Base-by-base conservation (phyloP, 2,113 vertebrate species). In the Periophthalmodon schlosseri region DNA sequence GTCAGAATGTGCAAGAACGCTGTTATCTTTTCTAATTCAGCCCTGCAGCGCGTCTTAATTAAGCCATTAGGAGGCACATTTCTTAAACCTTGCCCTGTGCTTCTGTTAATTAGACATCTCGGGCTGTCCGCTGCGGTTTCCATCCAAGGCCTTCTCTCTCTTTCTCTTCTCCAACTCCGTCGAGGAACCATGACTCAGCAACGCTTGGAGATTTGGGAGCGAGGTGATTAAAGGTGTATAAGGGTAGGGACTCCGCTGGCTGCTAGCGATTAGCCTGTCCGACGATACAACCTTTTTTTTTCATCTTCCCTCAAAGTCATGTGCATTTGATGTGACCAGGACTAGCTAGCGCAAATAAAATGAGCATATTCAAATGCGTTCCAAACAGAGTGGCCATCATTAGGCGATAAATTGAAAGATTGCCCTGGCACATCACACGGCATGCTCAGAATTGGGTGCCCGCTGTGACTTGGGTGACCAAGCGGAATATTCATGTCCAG, bases 181-280 rank as follows among this genome's bases (percentile, higher is more conserved):
- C 16, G 39, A 84, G 65, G 67, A 89, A 79, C 75, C 64, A 15
- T 78, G 83, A 87, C 77, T 86, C 88, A 85, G 86, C 83, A 85
- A 77, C 71, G 72, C 28, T 63, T 10, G 76, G 84, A 80, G 85
- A 86, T 75, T 57, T 52, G 44, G 33, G 76, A 79, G 86, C 23
- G 74, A 88, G 87, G 87, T 91, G 90, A 91, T 93, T 91, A 88
- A 88, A 87, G 85, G 74, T 60, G 57, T 79, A 73, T 57, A 34
- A 34, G 80, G 74, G 77, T 24, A 77, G 88, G 84, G 77, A 73
- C 68, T 77, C 88, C 78, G 86, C 85, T 88, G 87, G 80, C 86
- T 82, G 89, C 69, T 74, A 83, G 72, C 87, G 88, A 92, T 91
- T 87, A 91, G 84, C 83, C 57, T 6, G 24, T 60, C 83, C 33